These are phyloP conservation scores for Orientallactaga sibirica DNA, from an alignment of 2,797 vertebrate genomes.

Conservation along the genomic window DNA sequence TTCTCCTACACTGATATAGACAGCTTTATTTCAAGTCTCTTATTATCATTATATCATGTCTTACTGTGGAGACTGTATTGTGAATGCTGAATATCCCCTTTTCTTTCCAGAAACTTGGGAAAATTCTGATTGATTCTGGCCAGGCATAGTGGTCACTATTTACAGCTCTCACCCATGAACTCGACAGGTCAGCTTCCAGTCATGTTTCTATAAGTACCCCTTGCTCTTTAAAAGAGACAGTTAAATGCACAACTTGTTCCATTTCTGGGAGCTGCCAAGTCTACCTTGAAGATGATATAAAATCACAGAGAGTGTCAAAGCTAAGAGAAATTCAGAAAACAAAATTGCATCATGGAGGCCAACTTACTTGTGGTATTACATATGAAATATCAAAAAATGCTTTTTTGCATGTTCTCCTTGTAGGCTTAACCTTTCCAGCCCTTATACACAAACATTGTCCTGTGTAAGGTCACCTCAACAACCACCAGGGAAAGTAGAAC, in stretches of 20 bases:
- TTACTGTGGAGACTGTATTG: neutral
- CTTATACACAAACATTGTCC: neutral
- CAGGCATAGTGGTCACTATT: neutral
- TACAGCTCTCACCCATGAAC: neutral
- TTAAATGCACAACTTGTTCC: neutral
- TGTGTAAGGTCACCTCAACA: neutral
- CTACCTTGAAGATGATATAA: neutral
- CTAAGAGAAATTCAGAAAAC: neutral
- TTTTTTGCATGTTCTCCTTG: neutral
- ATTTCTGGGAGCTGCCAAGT: neutral
- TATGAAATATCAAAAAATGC: neutral
- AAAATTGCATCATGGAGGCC: accelerated
- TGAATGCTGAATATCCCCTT: neutral
- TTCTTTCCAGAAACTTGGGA: neutral
- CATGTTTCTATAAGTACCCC: neutral
- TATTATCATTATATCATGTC: neutral
- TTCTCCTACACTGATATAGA: neutral
- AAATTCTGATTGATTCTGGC: neutral
- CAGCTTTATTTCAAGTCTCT: neutral
- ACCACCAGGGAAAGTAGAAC: neutral
- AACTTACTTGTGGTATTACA: neutral
- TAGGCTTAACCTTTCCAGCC: neutral
- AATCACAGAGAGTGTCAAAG: neutral
- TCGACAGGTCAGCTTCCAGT: neutral
- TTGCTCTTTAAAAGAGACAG: neutral